phyloP scores from a whole-genome alignment of 2,797 vertebrate species.

The Smutsia temminckii region DNA sequence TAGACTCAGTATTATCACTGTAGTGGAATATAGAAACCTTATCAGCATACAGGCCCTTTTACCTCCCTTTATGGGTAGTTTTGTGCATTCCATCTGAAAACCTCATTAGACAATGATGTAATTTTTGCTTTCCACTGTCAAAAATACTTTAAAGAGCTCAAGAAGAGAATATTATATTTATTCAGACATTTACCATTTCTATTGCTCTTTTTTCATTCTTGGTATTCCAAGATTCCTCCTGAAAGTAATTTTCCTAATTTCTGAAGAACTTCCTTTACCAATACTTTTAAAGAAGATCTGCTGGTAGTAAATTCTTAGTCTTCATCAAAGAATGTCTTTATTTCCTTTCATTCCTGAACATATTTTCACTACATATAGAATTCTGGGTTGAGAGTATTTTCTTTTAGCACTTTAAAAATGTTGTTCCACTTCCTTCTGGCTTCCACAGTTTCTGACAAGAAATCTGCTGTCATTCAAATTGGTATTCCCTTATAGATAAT shows the following conservation, averaged over 20 bases:
- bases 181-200: not conserved
- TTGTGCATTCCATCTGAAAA: not conserved
- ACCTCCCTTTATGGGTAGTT: not conserved
- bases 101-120: not conserved
- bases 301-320: not conserved
- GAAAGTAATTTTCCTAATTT: not conserved
- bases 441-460: not conserved
- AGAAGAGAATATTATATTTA: not conserved
- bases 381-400: not conserved
- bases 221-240: not conserved
- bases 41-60: not conserved
- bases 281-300: not conserved
- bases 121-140: not conserved
- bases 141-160: not conserved
- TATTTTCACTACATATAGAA: not conserved
- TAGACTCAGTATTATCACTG: not conserved
- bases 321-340: constrained; percentile 24
- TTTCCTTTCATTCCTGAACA: not conserved
- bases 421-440: not conserved
- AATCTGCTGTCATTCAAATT: not conserved
- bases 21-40: not conserved
- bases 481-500: not conserved
- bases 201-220: not conserved
- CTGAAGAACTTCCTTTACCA: constrained; percentile 1
- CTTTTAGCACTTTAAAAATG: not conserved